Conservation (phyloP, 92 coral and sea anemone genomes). For the Hydrozoanthus gracilis region DNA sequence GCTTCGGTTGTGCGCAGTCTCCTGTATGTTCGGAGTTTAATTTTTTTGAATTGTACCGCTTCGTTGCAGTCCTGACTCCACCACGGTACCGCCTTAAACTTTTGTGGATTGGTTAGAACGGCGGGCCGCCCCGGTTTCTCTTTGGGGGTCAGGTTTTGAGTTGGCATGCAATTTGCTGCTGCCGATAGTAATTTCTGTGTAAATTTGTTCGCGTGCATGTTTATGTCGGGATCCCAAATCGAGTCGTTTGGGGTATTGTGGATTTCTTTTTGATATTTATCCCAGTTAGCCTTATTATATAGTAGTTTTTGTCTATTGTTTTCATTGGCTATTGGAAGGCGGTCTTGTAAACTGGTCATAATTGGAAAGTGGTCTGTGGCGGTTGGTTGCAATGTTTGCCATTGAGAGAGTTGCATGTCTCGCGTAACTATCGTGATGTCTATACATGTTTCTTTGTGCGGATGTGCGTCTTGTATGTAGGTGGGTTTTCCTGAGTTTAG, state of each 20-base stretch:
- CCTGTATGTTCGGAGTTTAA: not conserved
- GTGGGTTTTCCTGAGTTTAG: not conserved
- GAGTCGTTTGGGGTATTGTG: not conserved
- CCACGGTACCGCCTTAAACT: not conserved
- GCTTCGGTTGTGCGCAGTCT: not conserved
- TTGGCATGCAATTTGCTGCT: not conserved
- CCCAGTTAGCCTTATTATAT: not conserved
- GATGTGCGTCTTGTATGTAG: not conserved
- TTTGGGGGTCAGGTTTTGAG: not conserved
- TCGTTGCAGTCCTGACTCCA: not conserved
- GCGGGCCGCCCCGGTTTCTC: not conserved
- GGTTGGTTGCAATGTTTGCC: not conserved
- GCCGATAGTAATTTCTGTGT: not conserved
- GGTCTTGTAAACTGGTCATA: not conserved
- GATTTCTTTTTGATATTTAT: not conserved
- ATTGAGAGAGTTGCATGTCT: not conserved
- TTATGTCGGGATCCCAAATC: not conserved
- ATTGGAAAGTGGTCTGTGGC: not conserved
- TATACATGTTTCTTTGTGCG: not conserved
- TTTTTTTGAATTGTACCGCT: not conserved
- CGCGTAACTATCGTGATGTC: not conserved
- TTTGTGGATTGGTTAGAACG: not conserved
- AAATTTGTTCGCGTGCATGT: not conserved
- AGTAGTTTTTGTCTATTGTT: not conserved
- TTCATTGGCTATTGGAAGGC: not conserved